Evolutionary conservation across 2,888 invertebrate species (phyloP), one percentile per base, ranked within the genome.

Genomic region (Epistrophe eligans): DNA sequence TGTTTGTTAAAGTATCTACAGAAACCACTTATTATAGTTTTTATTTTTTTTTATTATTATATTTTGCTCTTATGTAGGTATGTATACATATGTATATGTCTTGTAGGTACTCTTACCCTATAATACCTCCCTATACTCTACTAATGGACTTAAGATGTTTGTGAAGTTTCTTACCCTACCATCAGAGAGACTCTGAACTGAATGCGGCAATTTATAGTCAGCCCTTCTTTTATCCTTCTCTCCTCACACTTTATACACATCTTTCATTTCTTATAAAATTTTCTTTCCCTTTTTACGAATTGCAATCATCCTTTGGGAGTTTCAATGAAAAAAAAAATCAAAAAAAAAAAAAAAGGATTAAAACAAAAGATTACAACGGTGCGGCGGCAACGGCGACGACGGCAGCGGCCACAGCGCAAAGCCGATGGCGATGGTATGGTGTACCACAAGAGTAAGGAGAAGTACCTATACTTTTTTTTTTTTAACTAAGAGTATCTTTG

Each of bases 71-170:
- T 70, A 11, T 67, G 40, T 24, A 24, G 1, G 24, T 70, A 11
- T 57, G 43, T 60, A 45, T n/a, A 7, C n/a, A n/a, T 50, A 35
- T 45, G 19, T 67, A 48, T 67, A 48, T 73, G 64, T 43, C 58
- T 77, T 79, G 50, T 67, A 10, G 19, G 13, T 19, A 38, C 52
- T 13, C 52, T 52, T 79, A 71, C 57, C 52, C 62, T 55, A 55
- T 62, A 40, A 70, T 55, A 72, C 62, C 55, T 62, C 62, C 24
- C 76, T 80, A 52, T 70, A 8, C n/a, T 48, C 10, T 64, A 55
- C 84, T 85, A 85, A 85, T 85, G 81, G 84, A 85, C 71, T 85
- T 85, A 85, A 85, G 84, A 85, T 85, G 84, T 85, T 85, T 81
- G 81, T 73, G 70, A 64, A 79, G 76, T 79, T 76, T 84, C 79